Base-by-base conservation (phyloP, 2,888 invertebrate species). In the Drosophila infuscata region DNA sequence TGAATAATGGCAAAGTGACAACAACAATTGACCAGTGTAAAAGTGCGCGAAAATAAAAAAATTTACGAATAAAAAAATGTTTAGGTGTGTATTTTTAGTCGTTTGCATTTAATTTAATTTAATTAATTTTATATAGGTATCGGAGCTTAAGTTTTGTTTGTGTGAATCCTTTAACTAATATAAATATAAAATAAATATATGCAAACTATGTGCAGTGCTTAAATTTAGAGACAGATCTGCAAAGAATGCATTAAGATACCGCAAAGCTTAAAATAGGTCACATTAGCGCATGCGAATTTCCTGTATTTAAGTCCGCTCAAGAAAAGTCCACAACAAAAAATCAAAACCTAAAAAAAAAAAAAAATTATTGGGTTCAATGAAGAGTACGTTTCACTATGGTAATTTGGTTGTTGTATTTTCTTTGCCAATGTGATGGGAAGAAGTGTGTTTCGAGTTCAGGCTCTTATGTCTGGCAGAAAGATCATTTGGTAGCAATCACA, bases 381-480 rank as follows among this genome's bases (percentile, higher is more conserved):
- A 30, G 49, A 51, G 51, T 38, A 12, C 60, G n/a, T 64, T 57
- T 33, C 33, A 29, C 48, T 70, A 58, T 59, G 74, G 48, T 64
- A 60, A 61, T 65, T 43, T 35, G 1, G 33, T 4, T 52, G 30
- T 65, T 71, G 65, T 57, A 51, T 35, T 52, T 53, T 48, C 52
- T 69, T 79, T 41, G 66, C 70, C 63, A 78, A 74, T 74, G 58
- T 70, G 73, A 59, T 68, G 67, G 17, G 56, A 56, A 53, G 74
- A 83, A 83, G 71, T 86, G 78, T 83, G 82, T 86, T 84, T 84
- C 66, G 75, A 83, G 83, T 72, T 85, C 86, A 79, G 53, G 60
- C 76, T 78, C 73, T 60, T 73, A 69, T 76, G 70, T 51, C 54
- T 67, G 64, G 58, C 69, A 49, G 41, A 81, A 76, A 71, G 69